phyloP scores from a whole-genome alignment of 2,113 vertebrate species.

The Motacilla tschutschensis region DNA sequence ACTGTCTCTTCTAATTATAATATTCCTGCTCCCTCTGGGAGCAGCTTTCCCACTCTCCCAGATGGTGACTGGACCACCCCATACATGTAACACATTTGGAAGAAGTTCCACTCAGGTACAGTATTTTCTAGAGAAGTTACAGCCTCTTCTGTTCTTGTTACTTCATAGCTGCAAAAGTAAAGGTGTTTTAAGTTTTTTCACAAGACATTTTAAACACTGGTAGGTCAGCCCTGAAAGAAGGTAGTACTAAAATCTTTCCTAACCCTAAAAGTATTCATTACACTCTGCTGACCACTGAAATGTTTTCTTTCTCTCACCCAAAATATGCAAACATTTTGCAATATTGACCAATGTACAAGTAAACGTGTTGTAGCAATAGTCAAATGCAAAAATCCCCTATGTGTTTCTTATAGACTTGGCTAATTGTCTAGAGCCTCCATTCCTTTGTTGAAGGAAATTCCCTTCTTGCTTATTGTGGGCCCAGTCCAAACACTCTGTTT shows the following conservation, averaged over 20 bases:
- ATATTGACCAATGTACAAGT: neutral
- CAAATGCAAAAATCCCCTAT: neutral
- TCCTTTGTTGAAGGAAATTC: neutral
- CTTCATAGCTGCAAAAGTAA: neutral
- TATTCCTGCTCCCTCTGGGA: neutral
- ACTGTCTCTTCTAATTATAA: neutral
- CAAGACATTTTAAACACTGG: neutral
- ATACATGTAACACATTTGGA: neutral
- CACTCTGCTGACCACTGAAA: neutral
- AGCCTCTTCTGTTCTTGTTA: neutral
- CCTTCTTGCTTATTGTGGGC: neutral
- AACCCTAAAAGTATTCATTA: neutral
- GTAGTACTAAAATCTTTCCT: neutral
- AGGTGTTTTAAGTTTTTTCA: neutral
- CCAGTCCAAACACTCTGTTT: neutral
- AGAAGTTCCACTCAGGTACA: neutral
- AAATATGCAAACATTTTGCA: neutral
- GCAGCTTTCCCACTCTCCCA: accelerated
- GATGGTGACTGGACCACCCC: neutral
- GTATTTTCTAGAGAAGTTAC: neutral
- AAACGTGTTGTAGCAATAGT: neutral
- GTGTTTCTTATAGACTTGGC: neutral
- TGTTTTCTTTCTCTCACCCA: conserved; percentile 13
- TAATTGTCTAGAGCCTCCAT: neutral
- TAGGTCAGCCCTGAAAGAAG: neutral